These are phyloP conservation scores for Ondatra zibethicus DNA, from an alignment of 2,113 vertebrate genomes.

Conservation along the genomic window DNA sequence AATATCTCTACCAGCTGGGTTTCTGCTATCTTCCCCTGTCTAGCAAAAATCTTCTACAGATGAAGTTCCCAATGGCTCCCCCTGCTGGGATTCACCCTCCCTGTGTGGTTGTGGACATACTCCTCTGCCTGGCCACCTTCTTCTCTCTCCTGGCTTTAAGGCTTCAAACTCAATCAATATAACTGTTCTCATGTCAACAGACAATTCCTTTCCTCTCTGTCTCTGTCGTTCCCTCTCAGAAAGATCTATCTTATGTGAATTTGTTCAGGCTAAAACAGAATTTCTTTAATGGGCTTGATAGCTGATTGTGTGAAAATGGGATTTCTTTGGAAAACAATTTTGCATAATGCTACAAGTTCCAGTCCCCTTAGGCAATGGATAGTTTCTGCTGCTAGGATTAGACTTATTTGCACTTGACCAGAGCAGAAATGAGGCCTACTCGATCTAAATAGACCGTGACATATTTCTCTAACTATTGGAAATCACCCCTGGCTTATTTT, in stretches of 20 bases:
- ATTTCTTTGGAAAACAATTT: conserved; percentile 53
- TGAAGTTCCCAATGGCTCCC: background rate
- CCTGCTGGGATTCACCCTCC: too few species aligned
- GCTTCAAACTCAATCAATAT: background rate
- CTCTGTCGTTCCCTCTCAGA: background rate
- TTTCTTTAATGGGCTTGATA: conserved; percentile 45
- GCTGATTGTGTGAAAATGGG: conserved; percentile 30
- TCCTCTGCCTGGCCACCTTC: fast-evolving
- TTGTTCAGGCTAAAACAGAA: conserved; percentile 35
- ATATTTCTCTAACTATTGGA: conserved; percentile 59
- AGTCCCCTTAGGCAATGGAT: conserved; percentile 20
- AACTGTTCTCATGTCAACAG: background rate
- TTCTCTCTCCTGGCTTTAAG: background rate
- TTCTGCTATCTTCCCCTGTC: background rate
- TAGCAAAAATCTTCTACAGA: background rate
- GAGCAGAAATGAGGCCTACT: conserved; percentile 1
- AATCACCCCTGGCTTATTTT: conserved; percentile 54
- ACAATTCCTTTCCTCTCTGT: background rate
- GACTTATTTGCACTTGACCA: conserved; percentile 56
- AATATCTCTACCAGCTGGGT: background rate
- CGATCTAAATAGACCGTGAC: conserved; percentile 50
- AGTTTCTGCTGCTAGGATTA: conserved; percentile 56
- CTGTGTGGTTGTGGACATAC: fast-evolving
- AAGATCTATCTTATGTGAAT: conserved; percentile 33
- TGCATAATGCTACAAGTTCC: background rate